Conservation (phyloP, 2,113 vertebrate species). For the Verasper variegatus region DNA sequence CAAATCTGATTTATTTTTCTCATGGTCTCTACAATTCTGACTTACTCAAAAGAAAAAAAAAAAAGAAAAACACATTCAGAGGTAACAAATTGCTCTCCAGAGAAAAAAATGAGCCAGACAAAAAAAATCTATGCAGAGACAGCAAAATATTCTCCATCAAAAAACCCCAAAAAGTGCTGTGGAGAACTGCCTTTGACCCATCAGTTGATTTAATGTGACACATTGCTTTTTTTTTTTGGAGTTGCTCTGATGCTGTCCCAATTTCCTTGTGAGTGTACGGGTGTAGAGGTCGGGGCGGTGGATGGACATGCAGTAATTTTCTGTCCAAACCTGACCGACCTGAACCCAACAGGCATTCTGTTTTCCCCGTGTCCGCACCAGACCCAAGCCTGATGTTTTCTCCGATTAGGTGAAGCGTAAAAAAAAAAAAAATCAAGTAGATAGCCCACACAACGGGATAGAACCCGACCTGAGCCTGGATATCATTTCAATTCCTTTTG, state of each 20-base stretch:
- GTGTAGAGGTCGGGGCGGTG: background rate
- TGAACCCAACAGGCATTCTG: too few species aligned
- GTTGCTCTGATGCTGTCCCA: background rate
- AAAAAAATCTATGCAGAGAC: slow-evolving; percentile 16
- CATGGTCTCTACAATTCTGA: slow-evolving; percentile 18
- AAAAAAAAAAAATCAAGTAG: too few species aligned
- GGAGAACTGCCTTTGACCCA: background rate
- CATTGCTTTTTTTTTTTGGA: background rate
- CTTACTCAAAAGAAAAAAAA: slow-evolving; percentile 28
- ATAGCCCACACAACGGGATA: too few species aligned
- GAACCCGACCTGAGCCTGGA: too few species aligned
- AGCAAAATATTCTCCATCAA: background rate
- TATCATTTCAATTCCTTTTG: too few species aligned
- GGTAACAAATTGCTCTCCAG: slow-evolving; percentile 41
- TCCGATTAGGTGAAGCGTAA: too few species aligned
- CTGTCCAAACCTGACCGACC: background rate
- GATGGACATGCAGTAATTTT: background rate
- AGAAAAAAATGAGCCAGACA: background rate
- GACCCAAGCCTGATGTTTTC: too few species aligned
- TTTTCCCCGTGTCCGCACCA: too few species aligned
- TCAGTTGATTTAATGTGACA: slow-evolving; percentile 20
- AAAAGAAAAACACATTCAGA: slow-evolving; percentile 34
- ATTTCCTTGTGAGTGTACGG: background rate
- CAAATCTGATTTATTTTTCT: slow-evolving; percentile 54
- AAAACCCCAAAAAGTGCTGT: slow-evolving; percentile 3